These are phyloP conservation scores for Cirrhinus mrigala DNA, from an alignment of 2,797 vertebrate genomes.

Conservation along the genomic window DNA sequence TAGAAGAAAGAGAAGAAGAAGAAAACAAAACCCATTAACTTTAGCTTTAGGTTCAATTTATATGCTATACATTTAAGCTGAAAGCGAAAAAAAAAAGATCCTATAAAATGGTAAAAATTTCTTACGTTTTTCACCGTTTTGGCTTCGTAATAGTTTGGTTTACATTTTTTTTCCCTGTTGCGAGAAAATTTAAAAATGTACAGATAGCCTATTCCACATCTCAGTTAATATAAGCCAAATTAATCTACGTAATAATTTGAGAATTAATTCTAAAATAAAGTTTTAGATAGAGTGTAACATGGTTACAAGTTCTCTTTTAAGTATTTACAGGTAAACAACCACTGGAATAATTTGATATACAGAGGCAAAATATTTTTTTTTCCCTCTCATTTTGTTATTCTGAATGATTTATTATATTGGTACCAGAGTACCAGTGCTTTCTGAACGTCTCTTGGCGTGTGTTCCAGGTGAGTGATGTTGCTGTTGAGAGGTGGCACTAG, in stretches of 20 bases:
- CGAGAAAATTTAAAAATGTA: background rate
- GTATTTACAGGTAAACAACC: background rate
- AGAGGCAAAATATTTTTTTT: background rate
- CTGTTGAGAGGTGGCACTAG: conserved; percentile 28
- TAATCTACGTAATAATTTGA: background rate
- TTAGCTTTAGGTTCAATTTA: background rate
- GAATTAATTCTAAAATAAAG: background rate
- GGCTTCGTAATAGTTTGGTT: background rate
- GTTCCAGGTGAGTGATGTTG: conserved; percentile 42
- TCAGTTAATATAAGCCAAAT: background rate
- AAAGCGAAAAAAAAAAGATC: background rate
- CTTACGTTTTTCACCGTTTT: background rate
- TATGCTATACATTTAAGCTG: background rate
- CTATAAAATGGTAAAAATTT: background rate
- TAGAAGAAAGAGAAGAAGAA: background rate
- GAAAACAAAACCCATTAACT: background rate
- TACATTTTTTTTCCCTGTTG: no score
- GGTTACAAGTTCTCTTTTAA: background rate
- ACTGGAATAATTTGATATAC: background rate
- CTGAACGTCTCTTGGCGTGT: conserved; percentile 13
- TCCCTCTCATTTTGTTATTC: background rate
- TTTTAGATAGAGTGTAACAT: background rate
- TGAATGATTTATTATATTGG: background rate
- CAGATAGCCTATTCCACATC: background rate
- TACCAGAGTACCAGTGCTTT: background rate